Conservation (phyloP, 2,888 invertebrate species). For the Drosophila leonis region DNA sequence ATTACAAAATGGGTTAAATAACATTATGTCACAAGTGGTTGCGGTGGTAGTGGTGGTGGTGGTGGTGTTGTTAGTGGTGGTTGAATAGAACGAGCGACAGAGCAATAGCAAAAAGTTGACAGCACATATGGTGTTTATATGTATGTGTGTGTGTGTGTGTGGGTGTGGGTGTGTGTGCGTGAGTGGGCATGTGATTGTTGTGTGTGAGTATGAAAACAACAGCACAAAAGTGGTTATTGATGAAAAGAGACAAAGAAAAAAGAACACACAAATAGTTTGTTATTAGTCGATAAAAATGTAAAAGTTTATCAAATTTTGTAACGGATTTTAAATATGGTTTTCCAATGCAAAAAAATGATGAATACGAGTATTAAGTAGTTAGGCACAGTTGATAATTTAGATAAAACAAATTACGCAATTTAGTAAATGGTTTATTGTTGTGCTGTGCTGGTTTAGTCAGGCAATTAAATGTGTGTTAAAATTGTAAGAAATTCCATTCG, state of each 20-base stretch:
- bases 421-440: constrained; percentile 3
- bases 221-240: constrained; percentile 66
- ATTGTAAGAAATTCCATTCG: neutral
- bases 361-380: constrained; percentile 4
- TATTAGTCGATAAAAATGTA: constrained; percentile 63
- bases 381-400: constrained; percentile 13
- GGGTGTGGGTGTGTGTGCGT: constrained; percentile 20
- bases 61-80: neutral
- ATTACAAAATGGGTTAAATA: constrained; percentile 52
- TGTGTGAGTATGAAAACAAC: constrained; percentile 55
- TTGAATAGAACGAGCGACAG: constrained; percentile 33
- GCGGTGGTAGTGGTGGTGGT: constrained; percentile 9
- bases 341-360: constrained; percentile 13
- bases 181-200: constrained; percentile 21
- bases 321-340: neutral
- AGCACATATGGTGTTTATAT: constrained; percentile 39
- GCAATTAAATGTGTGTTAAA: constrained; percentile 11
- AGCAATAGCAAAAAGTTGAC: constrained; percentile 30
- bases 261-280: constrained; percentile 71
- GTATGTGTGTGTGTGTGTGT: constrained; percentile 8
- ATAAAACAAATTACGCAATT: constrained; percentile 2
- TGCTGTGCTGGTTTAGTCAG: constrained; percentile 21
- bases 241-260: constrained; percentile 81
- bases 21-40: constrained; percentile 37
- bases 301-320: constrained; percentile 23